Conservation (phyloP, 30 jellyfish, hydroid and myxozoan genomes). For the Aurelia aurita complex sp. Pacific region DNA sequence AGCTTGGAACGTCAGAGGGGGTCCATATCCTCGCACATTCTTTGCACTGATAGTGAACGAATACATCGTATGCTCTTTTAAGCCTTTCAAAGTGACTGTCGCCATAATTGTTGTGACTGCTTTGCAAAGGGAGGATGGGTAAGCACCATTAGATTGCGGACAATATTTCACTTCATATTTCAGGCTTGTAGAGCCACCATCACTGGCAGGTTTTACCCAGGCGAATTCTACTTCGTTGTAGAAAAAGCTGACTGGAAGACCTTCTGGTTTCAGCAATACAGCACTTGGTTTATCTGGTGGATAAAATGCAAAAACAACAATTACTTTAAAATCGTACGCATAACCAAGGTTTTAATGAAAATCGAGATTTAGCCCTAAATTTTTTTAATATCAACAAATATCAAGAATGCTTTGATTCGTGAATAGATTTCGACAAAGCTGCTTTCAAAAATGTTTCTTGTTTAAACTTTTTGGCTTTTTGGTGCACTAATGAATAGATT, state of each 20-base stretch:
- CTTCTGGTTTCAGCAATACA: neutral
- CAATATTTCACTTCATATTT: constrained; percentile 27
- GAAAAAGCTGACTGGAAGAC: constrained; percentile 3
- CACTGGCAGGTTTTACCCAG: constrained; percentile 44
- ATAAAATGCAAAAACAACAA: neutral
- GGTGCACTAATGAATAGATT: too few species aligned
- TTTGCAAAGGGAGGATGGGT: constrained; percentile 6
- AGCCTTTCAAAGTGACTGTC: constrained; percentile 4
- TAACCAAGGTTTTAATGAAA: too few species aligned
- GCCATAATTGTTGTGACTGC: constrained; percentile 11
- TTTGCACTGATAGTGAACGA: constrained; percentile 7
- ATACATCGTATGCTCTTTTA: constrained; percentile 27
- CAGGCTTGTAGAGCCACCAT: constrained; percentile 33
- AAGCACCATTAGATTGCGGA: neutral
- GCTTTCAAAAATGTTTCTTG: too few species aligned
- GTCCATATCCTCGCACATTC: constrained; percentile 12
- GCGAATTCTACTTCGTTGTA: neutral
- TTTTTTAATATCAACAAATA: too few species aligned
- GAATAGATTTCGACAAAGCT: too few species aligned
- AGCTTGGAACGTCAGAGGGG: too few species aligned
- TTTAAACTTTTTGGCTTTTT: too few species aligned
- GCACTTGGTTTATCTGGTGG: neutral
- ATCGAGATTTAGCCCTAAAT: too few species aligned
- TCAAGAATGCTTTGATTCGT: too few species aligned
- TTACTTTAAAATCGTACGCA: too few species aligned